A percentile compares a stretch with the other conserved stretches of the same genome.
phyloP scores from a whole-genome alignment of 2,797 vertebrate species.

The Clamator glandarius region DNA sequence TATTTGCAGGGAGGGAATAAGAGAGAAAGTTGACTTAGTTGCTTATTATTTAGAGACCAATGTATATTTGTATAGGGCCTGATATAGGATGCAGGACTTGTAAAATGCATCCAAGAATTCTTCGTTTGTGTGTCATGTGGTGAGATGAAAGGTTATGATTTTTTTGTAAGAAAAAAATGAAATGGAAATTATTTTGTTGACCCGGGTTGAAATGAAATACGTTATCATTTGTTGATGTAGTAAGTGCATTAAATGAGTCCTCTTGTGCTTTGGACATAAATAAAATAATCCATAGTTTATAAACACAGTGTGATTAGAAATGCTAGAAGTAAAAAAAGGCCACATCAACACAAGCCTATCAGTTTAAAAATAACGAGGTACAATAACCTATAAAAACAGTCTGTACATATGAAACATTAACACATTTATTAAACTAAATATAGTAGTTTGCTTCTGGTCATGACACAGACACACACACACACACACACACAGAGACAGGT shows the following conservation, averaged over 20 bases:
- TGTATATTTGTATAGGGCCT: neutral
- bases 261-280: neutral
- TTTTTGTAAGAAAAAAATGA: constrained; percentile 18
- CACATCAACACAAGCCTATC: neutral
- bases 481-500: neutral
- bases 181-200: constrained; percentile 10
- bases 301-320: constrained; percentile 3
- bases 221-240: neutral
- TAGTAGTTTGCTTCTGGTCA: neutral
- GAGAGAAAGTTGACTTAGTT: neutral
- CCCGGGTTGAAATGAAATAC: neutral
- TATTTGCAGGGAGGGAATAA: neutral
- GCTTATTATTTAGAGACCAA: neutral
- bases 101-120: neutral
- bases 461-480: neutral
- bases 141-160: constrained; percentile 23
- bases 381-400: neutral
- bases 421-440: neutral
- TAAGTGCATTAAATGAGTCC: neutral
- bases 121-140: neutral
- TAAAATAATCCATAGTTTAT: constrained; percentile 14
- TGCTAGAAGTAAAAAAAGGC: neutral
- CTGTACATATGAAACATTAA: neutral
- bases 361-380: neutral
- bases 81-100: neutral